Percentiles rank a stretch among this genome's conserved stretches.
These are phyloP conservation scores for Tetragnatha versicolor DNA, from an alignment of 1,140 invertebrate species.

Conservation along the genomic window DNA sequence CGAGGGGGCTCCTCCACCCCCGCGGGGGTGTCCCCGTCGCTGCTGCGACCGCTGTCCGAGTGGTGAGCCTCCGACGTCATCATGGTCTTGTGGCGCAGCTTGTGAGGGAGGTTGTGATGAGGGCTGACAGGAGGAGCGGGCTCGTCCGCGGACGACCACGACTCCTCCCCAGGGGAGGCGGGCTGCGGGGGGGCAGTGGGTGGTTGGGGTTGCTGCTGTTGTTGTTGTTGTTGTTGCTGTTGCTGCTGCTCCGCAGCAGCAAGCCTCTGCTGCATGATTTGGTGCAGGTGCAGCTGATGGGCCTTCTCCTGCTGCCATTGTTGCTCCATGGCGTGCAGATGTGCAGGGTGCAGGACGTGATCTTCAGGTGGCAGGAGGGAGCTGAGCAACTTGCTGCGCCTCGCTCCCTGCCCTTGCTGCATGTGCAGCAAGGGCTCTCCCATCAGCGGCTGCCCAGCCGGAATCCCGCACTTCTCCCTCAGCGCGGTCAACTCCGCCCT, in stretches of 20 bases:
- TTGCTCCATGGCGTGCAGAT: slow-evolving; percentile 31
- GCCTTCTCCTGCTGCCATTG: slow-evolving; percentile 39
- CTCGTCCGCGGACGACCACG: slow-evolving; percentile 58
- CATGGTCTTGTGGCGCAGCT: slow-evolving; percentile 90
- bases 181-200: neutral
- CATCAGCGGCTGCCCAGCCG: neutral
- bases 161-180: slow-evolving; percentile 17
- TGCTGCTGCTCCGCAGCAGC: slow-evolving; percentile 36
- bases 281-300: slow-evolving; percentile 30
- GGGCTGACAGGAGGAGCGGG: slow-evolving; percentile 30
- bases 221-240: slow-evolving; percentile 50
- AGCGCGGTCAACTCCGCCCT: slow-evolving; percentile 91
- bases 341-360: slow-evolving; percentile 33
- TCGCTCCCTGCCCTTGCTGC: slow-evolving; percentile 18
- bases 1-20: slow-evolving; percentile 4
- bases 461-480: slow-evolving; percentile 82
- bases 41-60: slow-evolving; percentile 52
- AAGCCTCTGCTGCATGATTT: no score
- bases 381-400: slow-evolving; percentile 12
- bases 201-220: slow-evolving; percentile 30
- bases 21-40: slow-evolving; percentile 60
- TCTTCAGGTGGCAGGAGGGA: slow-evolving; percentile 24
- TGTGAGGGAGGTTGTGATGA: slow-evolving; percentile 76
- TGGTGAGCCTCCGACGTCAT: slow-evolving; percentile 70
- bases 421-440: slow-evolving; percentile 44